Evolutionary conservation across 2,797 vertebrate species (phyloP).

Genomic region (Sebastes melanostomus): DNA sequence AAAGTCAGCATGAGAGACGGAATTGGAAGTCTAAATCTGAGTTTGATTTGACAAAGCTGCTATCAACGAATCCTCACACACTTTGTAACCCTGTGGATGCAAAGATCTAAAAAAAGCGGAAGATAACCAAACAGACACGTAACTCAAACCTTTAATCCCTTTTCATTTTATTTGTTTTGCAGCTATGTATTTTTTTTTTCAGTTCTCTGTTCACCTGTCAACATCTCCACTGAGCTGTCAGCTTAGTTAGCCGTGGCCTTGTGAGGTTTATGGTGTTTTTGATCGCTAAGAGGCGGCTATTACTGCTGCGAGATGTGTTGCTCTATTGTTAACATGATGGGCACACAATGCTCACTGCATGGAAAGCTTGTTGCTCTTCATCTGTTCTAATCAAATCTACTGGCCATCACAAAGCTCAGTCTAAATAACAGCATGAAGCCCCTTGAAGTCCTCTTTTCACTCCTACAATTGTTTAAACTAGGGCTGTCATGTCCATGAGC

Average conservation of each 20-base stretch:
- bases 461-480: constrained; percentile 18
- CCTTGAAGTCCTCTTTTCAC: not conserved
- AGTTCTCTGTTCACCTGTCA: constrained; percentile 40
- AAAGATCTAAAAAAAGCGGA: constrained; percentile 26
- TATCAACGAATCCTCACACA: constrained; percentile 17
- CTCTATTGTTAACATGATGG: not conserved
- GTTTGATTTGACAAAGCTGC: constrained; percentile 44
- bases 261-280: constrained; percentile 15
- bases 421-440: not conserved
- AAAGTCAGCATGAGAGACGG: constrained; percentile 20
- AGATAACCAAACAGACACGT: not conserved
- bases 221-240: constrained; percentile 34
- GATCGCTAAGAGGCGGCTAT: not conserved
- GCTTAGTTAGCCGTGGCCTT: constrained; percentile 14
- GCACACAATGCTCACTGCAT: not conserved
- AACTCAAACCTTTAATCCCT: constrained; percentile 4
- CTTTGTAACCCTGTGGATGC: constrained; percentile 7
- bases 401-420: not conserved
- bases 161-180: constrained; percentile 35
- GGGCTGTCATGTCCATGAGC: too few species aligned
- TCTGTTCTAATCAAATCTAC: constrained; percentile 8
- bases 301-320: constrained; percentile 1
- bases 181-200: not conserved
- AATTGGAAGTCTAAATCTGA: constrained; percentile 38
- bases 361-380: constrained; percentile 10